Evolutionary conservation across 2,888 invertebrate species (phyloP), one percentile per base, ranked within the genome.

Genomic region (Brachypterus glaber): DNA sequence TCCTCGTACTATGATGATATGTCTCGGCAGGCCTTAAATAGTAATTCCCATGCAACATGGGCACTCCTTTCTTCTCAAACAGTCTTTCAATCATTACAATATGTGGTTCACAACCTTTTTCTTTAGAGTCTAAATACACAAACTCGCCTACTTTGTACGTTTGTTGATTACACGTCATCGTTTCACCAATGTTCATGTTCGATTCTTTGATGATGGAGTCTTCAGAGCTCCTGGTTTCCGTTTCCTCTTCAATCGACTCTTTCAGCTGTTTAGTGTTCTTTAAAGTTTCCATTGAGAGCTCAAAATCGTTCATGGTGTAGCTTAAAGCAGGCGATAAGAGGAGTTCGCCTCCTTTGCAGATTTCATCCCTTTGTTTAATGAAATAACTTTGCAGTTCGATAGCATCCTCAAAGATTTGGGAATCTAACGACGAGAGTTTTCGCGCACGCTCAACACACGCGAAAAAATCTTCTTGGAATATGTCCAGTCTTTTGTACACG

Each of bases 391-490:
- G 96, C 34, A 98, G 71, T 55, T 95, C 93, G 17, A 92, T 79
- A 0, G 95, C 83, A 65, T 98, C 97, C 59, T 96, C 93, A 67
- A 95, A 97, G 2, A 45, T 35, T 60, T 90, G 90, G 2, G 96
- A 95, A 68, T 96, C 95, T 0, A 89, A 85, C 9, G 92, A 77
- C 0, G 92, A 87, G 1, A 92, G 69, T 41, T 80, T 79, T 2
- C 97, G 77, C 0, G 93, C 93, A 51, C 86, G 68, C 54, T 95
- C 92, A 59, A 97, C 79, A 45, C 96, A 89, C 21, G 84, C 77
- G 61, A 98, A 97, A 59, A 97, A 79, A 59, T 98, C 97, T 54
- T 92, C 92, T 69, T 97, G 97, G 67, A 97, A 97, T 38, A 82
- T 76, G 63, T 98, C 97, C 44, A 98, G 69, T 4, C 98, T 74